Percentiles rank a stretch among this genome's conserved stretches.
Conservation (phyloP, 2,113 vertebrate species). For the Apistogramma diplotaenia region DNA sequence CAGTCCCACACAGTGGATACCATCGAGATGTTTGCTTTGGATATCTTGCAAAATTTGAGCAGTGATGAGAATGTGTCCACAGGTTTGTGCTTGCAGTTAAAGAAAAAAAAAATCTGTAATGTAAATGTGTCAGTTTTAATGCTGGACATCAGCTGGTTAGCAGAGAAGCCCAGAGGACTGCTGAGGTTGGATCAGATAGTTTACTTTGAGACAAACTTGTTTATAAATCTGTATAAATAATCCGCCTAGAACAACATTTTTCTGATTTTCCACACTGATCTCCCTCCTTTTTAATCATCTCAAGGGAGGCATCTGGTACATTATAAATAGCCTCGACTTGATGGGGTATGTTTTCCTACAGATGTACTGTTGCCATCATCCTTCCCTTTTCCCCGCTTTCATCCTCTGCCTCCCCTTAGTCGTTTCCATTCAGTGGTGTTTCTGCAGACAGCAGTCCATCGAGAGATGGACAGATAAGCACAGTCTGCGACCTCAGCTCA, state of each 20-base stretch:
- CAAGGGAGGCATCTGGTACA: neutral
- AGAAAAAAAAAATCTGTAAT: neutral
- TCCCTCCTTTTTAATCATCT: neutral
- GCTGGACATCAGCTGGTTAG: neutral
- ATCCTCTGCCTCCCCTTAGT: neutral
- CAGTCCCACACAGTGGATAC: neutral
- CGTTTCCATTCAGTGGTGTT: neutral
- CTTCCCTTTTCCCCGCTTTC: neutral
- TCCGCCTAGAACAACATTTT: neutral
- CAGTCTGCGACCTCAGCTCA: neutral
- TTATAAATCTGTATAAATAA: neutral
- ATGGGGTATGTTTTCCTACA: neutral
- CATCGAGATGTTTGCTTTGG: neutral
- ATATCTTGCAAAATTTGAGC: neutral
- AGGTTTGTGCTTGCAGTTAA: neutral
- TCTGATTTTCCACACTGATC: neutral
- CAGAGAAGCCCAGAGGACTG: neutral
- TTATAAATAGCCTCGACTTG: neutral
- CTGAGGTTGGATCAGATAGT: neutral
- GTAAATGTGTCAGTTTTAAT: no score
- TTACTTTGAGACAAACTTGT: neutral
- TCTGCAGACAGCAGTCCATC: slow-evolving; percentile 1
- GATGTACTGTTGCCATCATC: neutral
- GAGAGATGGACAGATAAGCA: neutral
- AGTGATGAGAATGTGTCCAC: neutral